phyloP scores from a whole-genome alignment of 1,140 invertebrate species.

The Plodia interpunctella region DNA sequence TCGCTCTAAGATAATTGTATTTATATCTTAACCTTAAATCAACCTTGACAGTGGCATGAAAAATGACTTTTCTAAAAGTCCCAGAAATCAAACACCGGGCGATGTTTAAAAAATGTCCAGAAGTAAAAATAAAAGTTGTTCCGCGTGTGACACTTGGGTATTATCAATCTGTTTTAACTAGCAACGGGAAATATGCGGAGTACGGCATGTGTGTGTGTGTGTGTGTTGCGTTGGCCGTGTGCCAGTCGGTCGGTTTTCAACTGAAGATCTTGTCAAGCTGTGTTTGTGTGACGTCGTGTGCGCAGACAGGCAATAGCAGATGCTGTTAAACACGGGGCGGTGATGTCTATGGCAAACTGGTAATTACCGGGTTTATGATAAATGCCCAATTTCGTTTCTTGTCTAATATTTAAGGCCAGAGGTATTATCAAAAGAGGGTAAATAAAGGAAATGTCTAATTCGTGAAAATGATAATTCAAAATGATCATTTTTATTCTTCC shows the following conservation, averaged over 20 bases:
- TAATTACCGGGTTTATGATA: too few relatives aligned
- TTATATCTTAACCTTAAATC: slow-evolving; percentile 72
- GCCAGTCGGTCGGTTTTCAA: slow-evolving; percentile 33
- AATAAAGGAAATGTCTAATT: too few relatives aligned
- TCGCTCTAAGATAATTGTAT: slow-evolving; percentile 45
- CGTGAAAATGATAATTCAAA: slow-evolving; percentile 12
- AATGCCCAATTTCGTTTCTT: too few relatives aligned
- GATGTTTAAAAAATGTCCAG: slow-evolving; percentile 40
- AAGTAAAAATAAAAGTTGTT: slow-evolving; percentile 60
- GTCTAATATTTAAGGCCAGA: too few relatives aligned
- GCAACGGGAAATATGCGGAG: slow-evolving; percentile 46
- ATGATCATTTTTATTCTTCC: too few relatives aligned
- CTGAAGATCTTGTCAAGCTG: background rate
- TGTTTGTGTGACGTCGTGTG: background rate
- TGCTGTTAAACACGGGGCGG: background rate
- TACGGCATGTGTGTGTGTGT: slow-evolving; percentile 23
- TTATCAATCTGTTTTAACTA: slow-evolving; percentile 71
- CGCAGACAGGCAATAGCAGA: background rate
- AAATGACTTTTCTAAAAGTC: slow-evolving; percentile 57
- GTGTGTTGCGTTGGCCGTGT: slow-evolving; percentile 30
- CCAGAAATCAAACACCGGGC: slow-evolving; percentile 54
- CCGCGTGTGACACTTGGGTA: slow-evolving; percentile 63
- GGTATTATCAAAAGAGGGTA: too few relatives aligned
- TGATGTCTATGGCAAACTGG: background rate
- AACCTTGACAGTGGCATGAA: slow-evolving; percentile 73